These are phyloP conservation scores for Phalangium opilio DNA, from an alignment of 2,888 invertebrate genomes.

Conservation along the genomic window DNA sequence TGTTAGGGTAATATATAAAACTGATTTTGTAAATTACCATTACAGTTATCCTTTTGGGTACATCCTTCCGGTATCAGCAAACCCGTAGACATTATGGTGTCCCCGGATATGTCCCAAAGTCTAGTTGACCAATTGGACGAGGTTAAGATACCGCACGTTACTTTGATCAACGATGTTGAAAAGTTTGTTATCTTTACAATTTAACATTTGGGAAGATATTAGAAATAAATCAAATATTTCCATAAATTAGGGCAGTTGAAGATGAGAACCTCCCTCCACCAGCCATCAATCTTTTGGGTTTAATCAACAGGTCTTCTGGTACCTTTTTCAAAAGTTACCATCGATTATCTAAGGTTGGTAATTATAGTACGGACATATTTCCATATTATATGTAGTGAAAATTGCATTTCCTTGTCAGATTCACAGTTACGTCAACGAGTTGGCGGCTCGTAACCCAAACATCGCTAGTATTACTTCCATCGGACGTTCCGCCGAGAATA, in stretches of 20 bases:
- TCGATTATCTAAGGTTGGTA: neutral
- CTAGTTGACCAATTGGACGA: neutral
- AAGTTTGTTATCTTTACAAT: neutral
- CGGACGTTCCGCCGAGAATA: neutral
- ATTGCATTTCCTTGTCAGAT: neutral
- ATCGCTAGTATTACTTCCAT: neutral
- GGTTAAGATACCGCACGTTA: neutral
- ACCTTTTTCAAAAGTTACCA: neutral
- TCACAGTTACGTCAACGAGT: neutral
- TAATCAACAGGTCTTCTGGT: neutral
- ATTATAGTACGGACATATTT: too few relatives aligned
- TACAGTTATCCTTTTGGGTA: neutral
- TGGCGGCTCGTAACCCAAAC: neutral
- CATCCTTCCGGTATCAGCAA: neutral
- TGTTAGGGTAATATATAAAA: too few relatives aligned
- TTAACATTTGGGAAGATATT: too few relatives aligned
- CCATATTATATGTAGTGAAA: too few relatives aligned
- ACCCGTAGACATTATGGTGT: neutral
- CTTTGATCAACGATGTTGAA: neutral
- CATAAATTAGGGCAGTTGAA: too few relatives aligned
- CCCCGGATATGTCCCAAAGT: neutral
- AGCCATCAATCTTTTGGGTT: too few relatives aligned
- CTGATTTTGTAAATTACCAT: too few relatives aligned
- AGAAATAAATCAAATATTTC: too few relatives aligned
- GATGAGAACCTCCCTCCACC: too few relatives aligned